Conservation (phyloP, 2,113 vertebrate species). For the Cyanoramphus novaezelandiae region DNA sequence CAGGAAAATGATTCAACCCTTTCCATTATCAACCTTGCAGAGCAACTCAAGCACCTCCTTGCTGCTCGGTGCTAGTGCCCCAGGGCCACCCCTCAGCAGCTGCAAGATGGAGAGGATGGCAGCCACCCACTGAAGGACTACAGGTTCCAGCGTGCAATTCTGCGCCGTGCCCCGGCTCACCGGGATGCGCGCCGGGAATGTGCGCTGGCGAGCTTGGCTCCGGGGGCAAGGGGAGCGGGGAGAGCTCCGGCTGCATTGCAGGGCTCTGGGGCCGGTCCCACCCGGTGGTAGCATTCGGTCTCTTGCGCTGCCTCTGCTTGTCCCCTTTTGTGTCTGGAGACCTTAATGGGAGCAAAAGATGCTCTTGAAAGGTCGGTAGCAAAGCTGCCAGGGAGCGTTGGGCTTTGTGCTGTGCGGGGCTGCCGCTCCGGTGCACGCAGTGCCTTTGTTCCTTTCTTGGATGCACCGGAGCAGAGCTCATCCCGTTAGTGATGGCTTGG, state of each 20-base stretch:
- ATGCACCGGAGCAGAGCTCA: not conserved
- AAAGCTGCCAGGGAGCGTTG: not conserved
- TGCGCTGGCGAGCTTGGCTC: not conserved
- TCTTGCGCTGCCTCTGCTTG: accelerated
- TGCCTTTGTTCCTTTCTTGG: conserved; percentile 34
- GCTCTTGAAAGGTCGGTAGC: not conserved
- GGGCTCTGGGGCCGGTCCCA: not conserved
- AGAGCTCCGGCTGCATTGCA: not conserved
- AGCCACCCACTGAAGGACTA: not conserved
- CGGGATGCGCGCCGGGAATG: accelerated
- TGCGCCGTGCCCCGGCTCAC: accelerated
- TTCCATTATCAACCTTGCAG: conserved; percentile 1
- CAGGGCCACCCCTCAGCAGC: not conserved
- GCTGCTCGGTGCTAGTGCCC: not conserved
- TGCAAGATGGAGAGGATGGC: not conserved
- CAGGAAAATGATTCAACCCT: conserved; percentile 38
- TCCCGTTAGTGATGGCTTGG: not conserved
- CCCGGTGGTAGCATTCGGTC: not conserved
- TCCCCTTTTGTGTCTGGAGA: not conserved
- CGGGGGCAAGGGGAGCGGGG: not conserved
- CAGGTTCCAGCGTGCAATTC: conserved; percentile 37
- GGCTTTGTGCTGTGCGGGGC: not conserved
- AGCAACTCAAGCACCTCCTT: not conserved
- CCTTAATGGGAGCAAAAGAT: not conserved
- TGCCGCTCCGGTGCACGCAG: not conserved